Conservation (phyloP, 2,888 invertebrate species). For the Eilema caniola region DNA sequence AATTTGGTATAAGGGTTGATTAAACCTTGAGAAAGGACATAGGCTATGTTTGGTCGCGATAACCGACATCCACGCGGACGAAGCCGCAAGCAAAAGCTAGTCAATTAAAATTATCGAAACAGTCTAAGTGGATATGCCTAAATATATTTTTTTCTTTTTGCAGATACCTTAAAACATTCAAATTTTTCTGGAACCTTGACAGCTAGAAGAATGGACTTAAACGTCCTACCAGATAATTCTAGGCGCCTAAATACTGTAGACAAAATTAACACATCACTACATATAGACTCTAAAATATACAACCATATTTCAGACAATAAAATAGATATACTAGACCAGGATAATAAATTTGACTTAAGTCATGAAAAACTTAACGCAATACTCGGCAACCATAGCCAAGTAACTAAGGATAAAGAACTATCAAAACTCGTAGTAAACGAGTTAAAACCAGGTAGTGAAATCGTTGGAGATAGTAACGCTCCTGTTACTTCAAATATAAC, state of each 20-base stretch:
- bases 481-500: constrained; percentile 76
- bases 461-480: constrained; percentile 69
- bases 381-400: constrained; percentile 66
- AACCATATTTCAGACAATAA: constrained; percentile 73
- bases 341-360: constrained; percentile 54
- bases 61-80: no score
- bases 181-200: constrained; percentile 69
- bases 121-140: no score
- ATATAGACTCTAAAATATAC: constrained; percentile 68
- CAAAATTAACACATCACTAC: constrained; percentile 60
- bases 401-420: constrained; percentile 67
- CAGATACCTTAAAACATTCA: constrained; percentile 71
- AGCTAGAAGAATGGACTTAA: constrained; percentile 61
- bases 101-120: no score
- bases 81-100: no score
- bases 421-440: constrained; percentile 79
- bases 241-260: constrained; percentile 57
- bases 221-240: constrained; percentile 47
- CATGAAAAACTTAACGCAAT: constrained; percentile 59
- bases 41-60: no score
- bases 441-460: constrained; percentile 69
- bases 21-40: no score
- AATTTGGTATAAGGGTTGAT: no score
- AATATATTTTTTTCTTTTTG: constrained; percentile 31
- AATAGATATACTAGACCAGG: constrained; percentile 66